Base-by-base conservation (phyloP, 2,113 vertebrate species). In the Tragulus kanchil region DNA sequence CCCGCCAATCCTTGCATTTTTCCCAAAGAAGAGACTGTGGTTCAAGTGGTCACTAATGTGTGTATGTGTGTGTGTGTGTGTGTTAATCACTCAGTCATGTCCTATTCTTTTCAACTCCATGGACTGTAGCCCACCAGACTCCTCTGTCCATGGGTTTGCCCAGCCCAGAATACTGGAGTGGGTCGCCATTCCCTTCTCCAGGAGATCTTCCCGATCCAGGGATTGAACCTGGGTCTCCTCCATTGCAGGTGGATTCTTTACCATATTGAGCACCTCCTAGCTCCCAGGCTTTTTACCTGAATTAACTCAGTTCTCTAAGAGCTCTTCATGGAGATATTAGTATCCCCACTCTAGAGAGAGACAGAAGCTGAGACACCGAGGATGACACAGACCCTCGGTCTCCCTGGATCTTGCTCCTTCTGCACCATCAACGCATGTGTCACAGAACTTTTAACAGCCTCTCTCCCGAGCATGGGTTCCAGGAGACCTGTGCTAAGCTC, bases 401-500 rank as follows among this genome's bases (percentile, higher is more conserved):
- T 45, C 9, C 31, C 42, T 3, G 58, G 45, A 26, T 48, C 10
- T 59, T 8, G 11, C 11, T 19, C 25, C 71, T 36, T 10, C 59
- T 36, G 11, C 17, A 5, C n/a, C 50, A 26, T 54, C 15, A 3
- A 31, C 16, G 31, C 2, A 9, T 0, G 0, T 0, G 0, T 28
- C 67, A 2, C 14, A 10, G 54, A 54, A 3, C 62, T 52, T 6
- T 3, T 0, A 26, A 42, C 3, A 13, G 9, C 45, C 15, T 13
- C 59, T 4, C 3, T 59, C 54, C 8, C 8, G 2, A 9, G 8
- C 6, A 0, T 0, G 4, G 26, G 42, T 26, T 67, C 42, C 79
- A 45, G 67, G 62, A 8, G 6, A 8, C 25, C 2, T 50, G 28
- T 6, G 8, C 52, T 61, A 8, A 36, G 25, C 26, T 16, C 6